Evolutionary conservation across 2,113 vertebrate genomes (phyloP), one percentile per base, ranked within the genome.

Genomic region (Marmota monax): DNA sequence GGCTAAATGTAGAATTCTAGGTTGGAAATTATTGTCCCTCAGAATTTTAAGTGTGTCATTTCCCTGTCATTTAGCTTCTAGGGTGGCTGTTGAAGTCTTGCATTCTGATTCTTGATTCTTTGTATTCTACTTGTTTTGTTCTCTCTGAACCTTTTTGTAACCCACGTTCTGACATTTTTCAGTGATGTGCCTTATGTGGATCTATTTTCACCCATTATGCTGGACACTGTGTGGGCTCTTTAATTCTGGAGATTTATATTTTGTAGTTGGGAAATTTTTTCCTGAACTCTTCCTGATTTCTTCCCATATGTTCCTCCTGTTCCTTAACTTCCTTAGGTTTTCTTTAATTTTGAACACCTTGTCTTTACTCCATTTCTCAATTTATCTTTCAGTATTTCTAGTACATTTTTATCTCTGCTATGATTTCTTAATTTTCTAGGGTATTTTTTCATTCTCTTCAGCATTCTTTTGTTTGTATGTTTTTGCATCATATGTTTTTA

Each of bases 1-100:
- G 72, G n/a, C 48, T 90, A 51, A 17, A 34, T 94, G 18, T 87
- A 94, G 63, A 92, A 80, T 90, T 96, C 42, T 94, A 48, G 70
- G 4, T 95, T 96, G 37, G 53, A 90, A 91, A 70, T 73, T 92
- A 58, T 63, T 84, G 20, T 86, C 34, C 13, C 42, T 94, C 27
- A 51, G 88, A 84, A 79, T 83, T 89, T 96, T 93, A 58, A 84
- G 29, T 89, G n/a, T 69, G 1, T 94, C 92, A 0, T 69, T 85
- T 78, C 12, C 51, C 67, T 94, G 67, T n/a, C 10, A 91, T 88
- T 18, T 88, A 53, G 22, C 61, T 94, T 90, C 23, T 88, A 48
- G 61, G 13, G 48, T 92, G 27, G 1, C 63, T 65, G 4, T 48
- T 91, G 32, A 80, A 88, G 7, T 67, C 70, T 88, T 48, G 29